Conservation (phyloP, 1,140 invertebrate genomes). For the Lasaia peninsularis region DNA sequence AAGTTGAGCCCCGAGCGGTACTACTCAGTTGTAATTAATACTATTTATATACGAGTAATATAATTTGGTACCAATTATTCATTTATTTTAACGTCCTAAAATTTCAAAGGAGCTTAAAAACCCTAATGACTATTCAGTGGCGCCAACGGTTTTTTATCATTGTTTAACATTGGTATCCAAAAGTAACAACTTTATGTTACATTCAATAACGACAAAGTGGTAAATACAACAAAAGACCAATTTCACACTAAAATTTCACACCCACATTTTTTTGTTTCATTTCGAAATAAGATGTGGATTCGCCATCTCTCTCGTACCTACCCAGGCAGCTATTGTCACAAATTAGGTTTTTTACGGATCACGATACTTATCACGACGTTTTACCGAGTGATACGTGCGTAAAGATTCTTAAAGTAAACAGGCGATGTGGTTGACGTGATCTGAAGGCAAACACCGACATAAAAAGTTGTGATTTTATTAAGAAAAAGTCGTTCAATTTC, state of each 20-base stretch:
- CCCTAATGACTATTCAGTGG: neutral
- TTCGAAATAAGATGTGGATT: constrained; percentile 13
- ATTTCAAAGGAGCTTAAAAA: no score
- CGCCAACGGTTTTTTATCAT: constrained; percentile 1
- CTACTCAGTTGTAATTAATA: no score
- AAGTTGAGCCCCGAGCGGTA: no score
- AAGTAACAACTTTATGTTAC: constrained; percentile 5
- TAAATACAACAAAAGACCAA: constrained; percentile 8
- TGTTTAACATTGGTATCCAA: constrained; percentile 2
- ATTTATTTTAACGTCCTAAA: no score
- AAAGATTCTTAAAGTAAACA: constrained; percentile 40
- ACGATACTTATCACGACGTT: constrained; percentile 36
- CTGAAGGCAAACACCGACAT: constrained; percentile 9
- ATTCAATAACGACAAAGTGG: neutral
- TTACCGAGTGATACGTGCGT: constrained; percentile 43
- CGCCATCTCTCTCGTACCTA: constrained; percentile 20
- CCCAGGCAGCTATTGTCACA: constrained; percentile 34
- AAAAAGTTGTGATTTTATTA: constrained; percentile 15
- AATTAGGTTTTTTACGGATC: constrained; percentile 39
- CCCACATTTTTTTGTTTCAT: constrained; percentile 7
- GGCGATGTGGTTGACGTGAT: constrained; percentile 37
- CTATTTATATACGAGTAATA: no score
- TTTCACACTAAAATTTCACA: constrained; percentile 14
- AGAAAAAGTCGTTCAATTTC: no score
- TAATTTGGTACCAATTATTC: no score